phyloP scores from a whole-genome alignment of 2,888 invertebrate genomes.

The Polia nebulosa region DNA sequence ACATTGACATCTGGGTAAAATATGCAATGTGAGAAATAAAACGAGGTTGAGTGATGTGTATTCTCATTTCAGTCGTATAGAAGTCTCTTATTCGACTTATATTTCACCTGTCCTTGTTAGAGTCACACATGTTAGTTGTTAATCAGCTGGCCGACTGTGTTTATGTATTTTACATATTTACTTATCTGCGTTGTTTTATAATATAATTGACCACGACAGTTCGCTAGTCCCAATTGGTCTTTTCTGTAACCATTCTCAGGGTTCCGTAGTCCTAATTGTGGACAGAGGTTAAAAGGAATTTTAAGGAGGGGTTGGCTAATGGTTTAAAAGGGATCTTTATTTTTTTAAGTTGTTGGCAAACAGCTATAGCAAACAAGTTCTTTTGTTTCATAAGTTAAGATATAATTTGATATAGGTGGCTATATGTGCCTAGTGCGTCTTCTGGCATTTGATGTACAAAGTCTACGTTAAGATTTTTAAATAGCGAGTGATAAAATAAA shows the following conservation, averaged over 20 bases:
- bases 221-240: constrained; percentile 1
- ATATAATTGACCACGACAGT: constrained; percentile 5
- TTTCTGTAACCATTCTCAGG: neutral
- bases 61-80: neutral
- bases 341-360: neutral
- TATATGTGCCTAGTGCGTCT: neutral
- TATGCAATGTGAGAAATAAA: neutral
- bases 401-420: neutral
- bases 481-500: neutral
- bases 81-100: constrained; percentile 1
- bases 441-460: neutral
- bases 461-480: too few species aligned
- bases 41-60: neutral
- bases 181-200: constrained; percentile 18
- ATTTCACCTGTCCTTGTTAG: constrained; percentile 2
- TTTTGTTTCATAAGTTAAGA: neutral
- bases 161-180: constrained; percentile 18
- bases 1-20: constrained; percentile 8
- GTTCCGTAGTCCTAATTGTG: too few species aligned
- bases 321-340: neutral
- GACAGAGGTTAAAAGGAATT: neutral
- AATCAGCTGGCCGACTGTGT: constrained; percentile 34
- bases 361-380: neutral
- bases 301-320: neutral
- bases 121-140: constrained; percentile 16